These are phyloP conservation scores for Gasteruption jaculator DNA, from an alignment of 2,888 invertebrate species.

Conservation along the genomic window DNA sequence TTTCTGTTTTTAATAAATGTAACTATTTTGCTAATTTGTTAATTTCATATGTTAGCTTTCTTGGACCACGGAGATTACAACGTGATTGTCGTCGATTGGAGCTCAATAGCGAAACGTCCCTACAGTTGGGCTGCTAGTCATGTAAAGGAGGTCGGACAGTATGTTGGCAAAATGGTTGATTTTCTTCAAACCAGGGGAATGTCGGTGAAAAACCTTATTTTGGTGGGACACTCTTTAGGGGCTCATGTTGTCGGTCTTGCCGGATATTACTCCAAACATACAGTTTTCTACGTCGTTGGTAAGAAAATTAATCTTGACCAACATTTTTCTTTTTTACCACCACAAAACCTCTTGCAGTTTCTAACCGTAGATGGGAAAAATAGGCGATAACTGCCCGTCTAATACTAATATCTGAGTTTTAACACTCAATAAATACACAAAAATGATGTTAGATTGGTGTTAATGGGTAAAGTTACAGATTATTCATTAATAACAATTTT, in stretches of 20 bases:
- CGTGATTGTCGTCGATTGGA: conserved; percentile 41
- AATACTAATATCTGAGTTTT: too few species aligned
- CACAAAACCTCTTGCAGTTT: too few species aligned
- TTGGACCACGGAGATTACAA: conserved; percentile 34
- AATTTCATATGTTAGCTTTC: conserved; percentile 30
- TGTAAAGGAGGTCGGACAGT: conserved; percentile 28
- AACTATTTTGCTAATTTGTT: neutral
- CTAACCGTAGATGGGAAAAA: too few species aligned
- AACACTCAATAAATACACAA: too few species aligned
- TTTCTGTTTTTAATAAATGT: neutral
- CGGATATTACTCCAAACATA: conserved; percentile 26
- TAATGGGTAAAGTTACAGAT: neutral
- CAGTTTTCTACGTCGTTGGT: conserved; percentile 35
- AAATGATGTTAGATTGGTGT: too few species aligned
- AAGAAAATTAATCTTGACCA: too few species aligned
- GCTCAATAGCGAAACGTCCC: conserved; percentile 22
- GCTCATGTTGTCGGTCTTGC: conserved; percentile 40
- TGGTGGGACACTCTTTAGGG: conserved; percentile 42
- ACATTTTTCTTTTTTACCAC: too few species aligned
- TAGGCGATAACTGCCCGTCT: too few species aligned
- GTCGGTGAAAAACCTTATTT: conserved; percentile 26
- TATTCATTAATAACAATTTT: neutral
- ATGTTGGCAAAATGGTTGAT: conserved; percentile 33
- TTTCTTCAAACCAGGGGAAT: conserved; percentile 31
- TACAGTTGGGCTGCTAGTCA: conserved; percentile 29